These are phyloP conservation scores for Tokudaia tokunoshimensis DNA, from an alignment of 2,797 vertebrate species.

Conservation along the genomic window DNA sequence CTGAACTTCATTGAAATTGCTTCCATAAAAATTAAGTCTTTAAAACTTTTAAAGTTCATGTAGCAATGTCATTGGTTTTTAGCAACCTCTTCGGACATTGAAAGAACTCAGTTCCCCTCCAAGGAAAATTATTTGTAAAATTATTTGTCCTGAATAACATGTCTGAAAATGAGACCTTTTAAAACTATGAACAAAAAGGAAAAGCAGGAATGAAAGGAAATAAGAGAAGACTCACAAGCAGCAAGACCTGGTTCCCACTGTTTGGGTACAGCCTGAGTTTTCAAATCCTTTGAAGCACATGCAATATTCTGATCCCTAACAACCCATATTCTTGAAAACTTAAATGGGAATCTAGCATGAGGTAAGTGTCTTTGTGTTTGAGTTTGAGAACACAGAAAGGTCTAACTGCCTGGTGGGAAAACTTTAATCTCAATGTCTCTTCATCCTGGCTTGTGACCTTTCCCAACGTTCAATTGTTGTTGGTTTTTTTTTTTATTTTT, in stretches of 20 bases:
- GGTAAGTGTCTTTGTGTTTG: constrained; percentile 68
- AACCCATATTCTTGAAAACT: constrained; percentile 79
- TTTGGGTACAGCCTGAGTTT: constrained; percentile 38
- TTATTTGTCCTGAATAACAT: constrained; percentile 75
- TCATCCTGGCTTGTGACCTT: constrained; percentile 79
- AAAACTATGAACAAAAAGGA: constrained; percentile 41
- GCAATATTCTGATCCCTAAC: constrained; percentile 67
- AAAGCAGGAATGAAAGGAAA: constrained; percentile 68
- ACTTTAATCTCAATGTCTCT: constrained; percentile 76
- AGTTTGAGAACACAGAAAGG: constrained; percentile 69
- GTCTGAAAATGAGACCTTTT: constrained; percentile 65
- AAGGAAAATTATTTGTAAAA: constrained; percentile 65
- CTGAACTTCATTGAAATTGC: background rate
- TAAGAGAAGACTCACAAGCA: background rate
- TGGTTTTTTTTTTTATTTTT: background rate
- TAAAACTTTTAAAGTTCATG: constrained; percentile 55
- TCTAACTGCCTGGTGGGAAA: constrained; percentile 69
- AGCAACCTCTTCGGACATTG: constrained; percentile 40
- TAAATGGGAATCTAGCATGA: constrained; percentile 74
- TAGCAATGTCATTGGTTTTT: constrained; percentile 49
- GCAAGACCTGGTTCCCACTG: constrained; percentile 37
- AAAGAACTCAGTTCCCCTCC: constrained; percentile 50
- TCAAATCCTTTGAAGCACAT: constrained; percentile 61
- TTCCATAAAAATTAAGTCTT: constrained; percentile 72
- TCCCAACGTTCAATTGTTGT: constrained; percentile 64